Percentiles rank a stretch among this genome's conserved stretches.
Conservation (phyloP, 2,888 invertebrate species). For the Lissonota sp. region DNA sequence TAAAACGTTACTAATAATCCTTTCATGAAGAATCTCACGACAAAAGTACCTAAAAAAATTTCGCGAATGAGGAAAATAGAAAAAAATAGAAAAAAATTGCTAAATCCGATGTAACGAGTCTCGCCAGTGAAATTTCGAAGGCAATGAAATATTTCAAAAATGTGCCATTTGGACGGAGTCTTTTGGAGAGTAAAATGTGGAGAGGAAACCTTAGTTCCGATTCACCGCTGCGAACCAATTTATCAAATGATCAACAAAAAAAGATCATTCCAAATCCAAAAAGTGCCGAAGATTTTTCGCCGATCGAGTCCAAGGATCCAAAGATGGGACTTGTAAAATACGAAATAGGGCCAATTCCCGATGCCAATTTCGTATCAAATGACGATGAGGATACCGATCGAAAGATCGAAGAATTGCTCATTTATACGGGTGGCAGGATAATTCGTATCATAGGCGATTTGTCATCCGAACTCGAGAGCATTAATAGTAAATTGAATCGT, state of each 20-base stretch:
- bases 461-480: slow-evolving; percentile 68
- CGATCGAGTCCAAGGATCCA: slow-evolving; percentile 61
- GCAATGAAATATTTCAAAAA: slow-evolving; percentile 58
- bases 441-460: slow-evolving; percentile 69
- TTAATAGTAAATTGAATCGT: slow-evolving; percentile 60
- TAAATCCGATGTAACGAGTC: neutral
- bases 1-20: too few relatives aligned
- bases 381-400: slow-evolving; percentile 67
- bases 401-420: slow-evolving; percentile 69
- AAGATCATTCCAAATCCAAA: slow-evolving; percentile 65
- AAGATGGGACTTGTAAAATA: slow-evolving; percentile 48
- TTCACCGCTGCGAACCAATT: slow-evolving; percentile 46
- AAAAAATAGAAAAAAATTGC: slow-evolving; percentile 2
- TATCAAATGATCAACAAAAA: slow-evolving; percentile 65
- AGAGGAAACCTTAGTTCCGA: slow-evolving; percentile 60
- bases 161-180: slow-evolving; percentile 55
- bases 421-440: slow-evolving; percentile 63
- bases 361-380: slow-evolving; percentile 58
- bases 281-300: slow-evolving; percentile 56
- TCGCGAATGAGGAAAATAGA: neutral
- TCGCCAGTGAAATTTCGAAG: slow-evolving; percentile 39
- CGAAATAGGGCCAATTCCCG: slow-evolving; percentile 56
- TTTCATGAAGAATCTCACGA: neutral
- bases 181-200: slow-evolving; percentile 66
- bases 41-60: neutral